Base-by-base conservation (phyloP, 2,113 vertebrate genomes). In the Syrrhaptes paradoxus region DNA sequence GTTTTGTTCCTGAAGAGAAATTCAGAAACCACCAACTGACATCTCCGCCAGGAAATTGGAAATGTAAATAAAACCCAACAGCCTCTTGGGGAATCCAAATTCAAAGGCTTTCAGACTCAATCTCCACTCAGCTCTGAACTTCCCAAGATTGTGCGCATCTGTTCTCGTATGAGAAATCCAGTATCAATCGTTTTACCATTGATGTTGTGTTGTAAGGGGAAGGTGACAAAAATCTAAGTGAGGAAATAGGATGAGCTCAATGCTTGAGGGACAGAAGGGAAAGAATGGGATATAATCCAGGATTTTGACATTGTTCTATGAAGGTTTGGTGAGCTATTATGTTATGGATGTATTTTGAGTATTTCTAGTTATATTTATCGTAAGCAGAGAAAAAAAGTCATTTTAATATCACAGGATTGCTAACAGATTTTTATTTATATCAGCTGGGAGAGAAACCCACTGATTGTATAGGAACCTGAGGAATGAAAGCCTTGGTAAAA, bases 21-120 rank as follows among this genome's bases (percentile, higher is more conserved):
- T 26, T 86, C 51, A 55, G 87, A 83, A 87, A 96, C 74, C 52
- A 71, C 21, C 65, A 78, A 29, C 61, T 71, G 89, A 95, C 75
- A 87, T 73, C 62, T 68, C 93, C 68, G 70, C 22, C 89, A 93
- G 79, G 85, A 96, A 97, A 95, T 58, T 83, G 89, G 79, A 96
- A 96, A 95, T 94, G 90, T 90, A 94, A 96, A 95, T 91, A 94
- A 95, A 94, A 77, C 85, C 84, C 45, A 85, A 22, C 31, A 57
- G 34, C 25, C 83, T 79, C 65, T 7, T 36, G 88, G 63, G 95
- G 81, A 94, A 89, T 73, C 61, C 80, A 74, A 26, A 67, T 68
- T 34, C 62, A 65, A 67, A 79, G 48, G n/a, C 29, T 95, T 79
- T 91, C 68, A 67, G 46, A 62, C 55, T 96, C 89, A 46, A 65